These are phyloP conservation scores for Nebria ingens DNA, from an alignment of 1,140 invertebrate species.

Conservation along the genomic window DNA sequence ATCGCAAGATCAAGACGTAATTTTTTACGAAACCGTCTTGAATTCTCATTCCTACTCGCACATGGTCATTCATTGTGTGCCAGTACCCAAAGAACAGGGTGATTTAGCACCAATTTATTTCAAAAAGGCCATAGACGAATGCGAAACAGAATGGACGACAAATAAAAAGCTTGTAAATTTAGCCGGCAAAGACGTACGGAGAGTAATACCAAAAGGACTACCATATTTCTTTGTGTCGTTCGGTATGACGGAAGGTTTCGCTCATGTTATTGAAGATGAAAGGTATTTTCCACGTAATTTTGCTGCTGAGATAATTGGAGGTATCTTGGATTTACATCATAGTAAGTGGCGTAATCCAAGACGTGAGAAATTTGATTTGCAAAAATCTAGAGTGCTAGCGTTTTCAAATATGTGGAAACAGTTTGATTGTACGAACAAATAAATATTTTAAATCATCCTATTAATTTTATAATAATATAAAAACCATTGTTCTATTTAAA, in stretches of 20 bases:
- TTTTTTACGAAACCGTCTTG: constrained; percentile 85
- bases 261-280: constrained; percentile 94
- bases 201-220: constrained; percentile 82
- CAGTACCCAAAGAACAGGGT: constrained; percentile 68
- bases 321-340: constrained; percentile 84
- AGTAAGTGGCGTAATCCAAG: constrained; percentile 72
- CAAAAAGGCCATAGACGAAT: constrained; percentile 93
- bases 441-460: neutral
- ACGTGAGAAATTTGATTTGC: constrained; percentile 58
- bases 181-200: constrained; percentile 59
- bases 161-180: constrained; percentile 94
- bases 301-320: constrained; percentile 90
- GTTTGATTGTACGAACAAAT: constrained; percentile 40
- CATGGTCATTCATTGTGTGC: constrained; percentile 81
- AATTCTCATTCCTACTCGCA: constrained; percentile 68
- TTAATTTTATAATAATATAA: neutral
- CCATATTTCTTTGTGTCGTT: constrained; percentile 93
- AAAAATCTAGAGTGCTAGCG: constrained; percentile 53
- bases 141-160: constrained; percentile 86
- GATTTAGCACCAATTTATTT: constrained; percentile 90
- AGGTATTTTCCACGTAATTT: constrained; percentile 79
- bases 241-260: constrained; percentile 81
- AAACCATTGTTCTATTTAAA: neutral
- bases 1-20: constrained; percentile 59
- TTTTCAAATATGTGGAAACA: constrained; percentile 56